phyloP scores from a whole-genome alignment of 2,888 invertebrate species.

The Cyclophora punctaria region DNA sequence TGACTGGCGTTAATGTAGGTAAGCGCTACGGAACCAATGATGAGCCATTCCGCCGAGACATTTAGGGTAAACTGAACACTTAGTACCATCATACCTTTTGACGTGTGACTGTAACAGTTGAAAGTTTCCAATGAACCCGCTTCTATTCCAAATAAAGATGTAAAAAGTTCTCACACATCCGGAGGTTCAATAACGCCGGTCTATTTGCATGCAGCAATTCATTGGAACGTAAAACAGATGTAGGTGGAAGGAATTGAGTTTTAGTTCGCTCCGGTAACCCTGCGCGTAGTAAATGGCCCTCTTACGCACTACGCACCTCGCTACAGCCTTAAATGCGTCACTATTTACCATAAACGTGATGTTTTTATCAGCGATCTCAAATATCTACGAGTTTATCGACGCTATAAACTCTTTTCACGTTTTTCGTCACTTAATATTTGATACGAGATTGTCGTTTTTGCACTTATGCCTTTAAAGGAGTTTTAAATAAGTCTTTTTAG shows the following conservation, averaged over 20 bases:
- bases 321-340: constrained; percentile 39
- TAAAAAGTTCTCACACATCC: constrained; percentile 30
- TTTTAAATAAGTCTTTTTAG: too few species aligned
- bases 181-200: constrained; percentile 51
- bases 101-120: too few species aligned
- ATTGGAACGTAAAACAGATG: constrained; percentile 59
- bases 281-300: constrained; percentile 35
- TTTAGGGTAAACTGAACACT: too few species aligned
- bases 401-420: constrained; percentile 19
- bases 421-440: constrained; percentile 4
- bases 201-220: constrained; percentile 60
- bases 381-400: constrained; percentile 28
- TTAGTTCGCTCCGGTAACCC: constrained; percentile 34
- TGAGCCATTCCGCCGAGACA: constrained; percentile 1
- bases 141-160: constrained; percentile 30
- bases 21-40: constrained; percentile 8
- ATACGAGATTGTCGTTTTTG: too few species aligned
- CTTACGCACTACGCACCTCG: constrained; percentile 36
- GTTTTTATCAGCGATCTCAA: constrained; percentile 42
- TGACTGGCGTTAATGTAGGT: constrained; percentile 17
- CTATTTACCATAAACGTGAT: constrained; percentile 47
- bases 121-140: background rate
- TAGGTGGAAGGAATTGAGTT: constrained; percentile 52
- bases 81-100: too few species aligned
- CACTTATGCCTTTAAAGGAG: too few species aligned